Conservation (phyloP, 2,888 invertebrate genomes). For the Dascillus cervinus region DNA sequence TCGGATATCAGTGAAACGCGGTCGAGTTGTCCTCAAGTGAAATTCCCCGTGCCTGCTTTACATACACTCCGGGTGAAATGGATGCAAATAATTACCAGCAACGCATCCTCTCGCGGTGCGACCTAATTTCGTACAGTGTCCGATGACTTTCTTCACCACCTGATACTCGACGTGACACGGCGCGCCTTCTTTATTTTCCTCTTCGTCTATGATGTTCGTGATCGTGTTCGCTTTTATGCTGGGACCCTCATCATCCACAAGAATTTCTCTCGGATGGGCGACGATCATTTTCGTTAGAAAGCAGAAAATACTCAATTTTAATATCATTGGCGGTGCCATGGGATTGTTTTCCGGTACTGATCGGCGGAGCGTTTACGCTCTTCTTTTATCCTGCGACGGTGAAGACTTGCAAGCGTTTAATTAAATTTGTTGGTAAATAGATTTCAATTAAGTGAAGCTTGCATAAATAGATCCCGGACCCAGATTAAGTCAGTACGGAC, state of each 20-base stretch:
- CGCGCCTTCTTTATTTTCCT: slow-evolving; percentile 9
- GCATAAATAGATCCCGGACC: too few species aligned
- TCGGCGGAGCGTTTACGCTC: neutral
- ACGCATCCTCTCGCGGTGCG: slow-evolving; percentile 37
- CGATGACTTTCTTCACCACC: slow-evolving; percentile 37
- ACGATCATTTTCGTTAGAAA: slow-evolving; percentile 11
- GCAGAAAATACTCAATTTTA: too few species aligned
- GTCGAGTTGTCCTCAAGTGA: too few species aligned
- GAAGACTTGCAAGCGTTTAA: neutral
- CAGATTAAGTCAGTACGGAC: too few species aligned
- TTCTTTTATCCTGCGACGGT: neutral
- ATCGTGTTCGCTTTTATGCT: slow-evolving; percentile 20
- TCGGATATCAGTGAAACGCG: too few species aligned
- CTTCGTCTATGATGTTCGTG: slow-evolving; percentile 13
- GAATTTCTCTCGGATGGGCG: slow-evolving; percentile 22
- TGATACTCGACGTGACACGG: slow-evolving; percentile 27
- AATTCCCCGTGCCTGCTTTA: slow-evolving; percentile 25
- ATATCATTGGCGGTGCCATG: too few species aligned
- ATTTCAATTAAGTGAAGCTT: neutral
- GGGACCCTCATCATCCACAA: slow-evolving; percentile 28
- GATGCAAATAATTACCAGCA: slow-evolving; percentile 40
- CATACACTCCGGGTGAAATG: slow-evolving; percentile 41
- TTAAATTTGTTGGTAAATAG: neutral
- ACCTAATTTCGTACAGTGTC: slow-evolving; percentile 40
- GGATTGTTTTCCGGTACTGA: too few species aligned